Evolutionary conservation across 2,888 invertebrate species (phyloP).

Genomic region (Apamea sordens): DNA sequence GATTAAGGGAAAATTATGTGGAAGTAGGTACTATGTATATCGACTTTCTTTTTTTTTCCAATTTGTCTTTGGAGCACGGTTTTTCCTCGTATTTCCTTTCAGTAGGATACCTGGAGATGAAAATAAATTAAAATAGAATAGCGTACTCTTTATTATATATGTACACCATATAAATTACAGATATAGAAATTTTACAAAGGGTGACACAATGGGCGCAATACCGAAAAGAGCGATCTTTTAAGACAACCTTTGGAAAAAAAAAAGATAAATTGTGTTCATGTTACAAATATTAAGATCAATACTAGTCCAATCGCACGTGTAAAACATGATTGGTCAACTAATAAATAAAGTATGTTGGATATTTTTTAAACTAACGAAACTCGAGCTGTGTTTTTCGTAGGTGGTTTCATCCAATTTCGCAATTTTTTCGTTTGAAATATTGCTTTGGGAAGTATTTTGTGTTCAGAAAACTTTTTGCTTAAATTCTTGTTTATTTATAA

Average conservation of each 20-base stretch:
- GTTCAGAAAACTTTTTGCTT: constrained; percentile 29
- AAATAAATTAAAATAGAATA: background rate
- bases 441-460: constrained; percentile 14
- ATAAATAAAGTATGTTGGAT: background rate
- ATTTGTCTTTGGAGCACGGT: constrained; percentile 11
- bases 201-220: too few relatives aligned
- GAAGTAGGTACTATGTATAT: too few relatives aligned
- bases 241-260: background rate
- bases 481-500: constrained; percentile 41
- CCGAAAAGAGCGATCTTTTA: background rate
- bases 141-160: too few relatives aligned
- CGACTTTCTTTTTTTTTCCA: constrained; percentile 5
- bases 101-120: background rate
- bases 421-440: constrained; percentile 35
- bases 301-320: background rate
- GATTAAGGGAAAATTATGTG: constrained; percentile 17
- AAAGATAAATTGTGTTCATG: background rate
- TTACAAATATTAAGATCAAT: background rate
- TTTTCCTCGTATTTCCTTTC: constrained; percentile 9
- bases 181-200: too few relatives aligned
- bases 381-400: background rate
- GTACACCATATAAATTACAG: too few relatives aligned
- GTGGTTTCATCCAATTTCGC: constrained; percentile 9
- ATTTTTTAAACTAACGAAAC: background rate
- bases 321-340: constrained; percentile 4